Conservation (phyloP, 2,888 invertebrate genomes). For the Cephus runcator region DNA sequence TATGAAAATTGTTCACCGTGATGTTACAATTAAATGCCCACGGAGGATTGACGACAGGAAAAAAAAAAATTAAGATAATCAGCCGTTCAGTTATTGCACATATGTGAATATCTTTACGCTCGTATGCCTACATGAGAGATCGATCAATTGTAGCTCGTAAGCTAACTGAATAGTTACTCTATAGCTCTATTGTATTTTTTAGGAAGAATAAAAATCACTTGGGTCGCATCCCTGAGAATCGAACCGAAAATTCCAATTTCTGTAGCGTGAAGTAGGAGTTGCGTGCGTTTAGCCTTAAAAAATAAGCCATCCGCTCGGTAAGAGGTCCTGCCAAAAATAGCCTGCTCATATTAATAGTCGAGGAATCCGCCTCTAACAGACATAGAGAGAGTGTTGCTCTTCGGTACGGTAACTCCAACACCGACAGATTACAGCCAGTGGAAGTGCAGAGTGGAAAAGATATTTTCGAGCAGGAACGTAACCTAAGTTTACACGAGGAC, state of each 20-base stretch:
- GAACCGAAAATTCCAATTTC: neutral
- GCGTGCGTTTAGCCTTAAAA: neutral
- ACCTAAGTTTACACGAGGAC: slow-evolving; percentile 22
- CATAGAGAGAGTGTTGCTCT: slow-evolving; percentile 11
- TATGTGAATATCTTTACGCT: neutral
- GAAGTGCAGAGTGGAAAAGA: slow-evolving; percentile 29
- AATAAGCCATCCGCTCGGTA: slow-evolving; percentile 34
- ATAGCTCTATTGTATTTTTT: neutral
- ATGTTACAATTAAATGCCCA: too few species aligned
- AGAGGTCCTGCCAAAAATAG: slow-evolving; percentile 57
- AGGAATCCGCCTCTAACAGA: slow-evolving; percentile 29
- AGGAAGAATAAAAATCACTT: neutral
- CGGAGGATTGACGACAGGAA: too few species aligned
- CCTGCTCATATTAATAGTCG: slow-evolving; percentile 54
- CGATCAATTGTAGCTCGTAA: neutral
- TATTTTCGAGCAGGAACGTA: slow-evolving; percentile 40
- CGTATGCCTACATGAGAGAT: neutral
- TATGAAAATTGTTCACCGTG: too few species aligned
- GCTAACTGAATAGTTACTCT: neutral
- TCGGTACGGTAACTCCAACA: neutral
- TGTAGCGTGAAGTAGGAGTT: neutral
- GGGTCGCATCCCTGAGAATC: neutral
- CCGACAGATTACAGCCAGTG: slow-evolving; percentile 22
- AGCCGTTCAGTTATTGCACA: neutral
- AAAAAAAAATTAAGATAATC: too few species aligned